Evolutionary conservation across 2,113 vertebrate genomes (phyloP).

Genomic region (Montifringilla adamsi): DNA sequence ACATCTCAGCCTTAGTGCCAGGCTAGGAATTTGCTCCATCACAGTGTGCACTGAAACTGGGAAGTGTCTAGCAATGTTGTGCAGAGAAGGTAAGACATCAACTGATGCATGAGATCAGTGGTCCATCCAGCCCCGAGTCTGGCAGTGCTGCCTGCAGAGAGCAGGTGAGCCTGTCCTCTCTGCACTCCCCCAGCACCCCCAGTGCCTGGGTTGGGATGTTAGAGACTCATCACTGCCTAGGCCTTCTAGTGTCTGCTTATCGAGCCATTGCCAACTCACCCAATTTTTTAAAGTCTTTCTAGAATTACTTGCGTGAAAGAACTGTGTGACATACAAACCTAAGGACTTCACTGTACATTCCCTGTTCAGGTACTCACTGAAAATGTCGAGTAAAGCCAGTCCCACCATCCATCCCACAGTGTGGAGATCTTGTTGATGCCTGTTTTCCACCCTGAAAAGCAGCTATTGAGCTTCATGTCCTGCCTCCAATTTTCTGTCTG

Average conservation of each 20-base stretch:
- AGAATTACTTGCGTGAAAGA: neutral
- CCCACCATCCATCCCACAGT: neutral
- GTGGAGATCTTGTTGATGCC: neutral
- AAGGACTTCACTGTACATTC: neutral
- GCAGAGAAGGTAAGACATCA: neutral
- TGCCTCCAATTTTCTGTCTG: neutral
- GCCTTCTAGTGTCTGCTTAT: neutral
- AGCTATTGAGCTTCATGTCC: neutral
- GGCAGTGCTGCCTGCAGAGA: neutral
- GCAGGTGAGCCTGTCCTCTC: neutral
- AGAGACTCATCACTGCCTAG: neutral
- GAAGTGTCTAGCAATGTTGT: neutral
- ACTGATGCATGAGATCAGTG: neutral
- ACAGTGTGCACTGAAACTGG: neutral
- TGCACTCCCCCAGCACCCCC: neutral
- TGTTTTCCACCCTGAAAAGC: neutral
- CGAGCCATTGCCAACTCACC: neutral
- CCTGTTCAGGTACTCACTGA: neutral
- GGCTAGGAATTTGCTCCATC: neutral
- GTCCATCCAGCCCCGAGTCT: neutral
- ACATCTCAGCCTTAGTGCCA: neutral
- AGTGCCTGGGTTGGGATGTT: neutral
- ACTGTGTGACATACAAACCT: neutral
- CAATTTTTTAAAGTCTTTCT: neutral
- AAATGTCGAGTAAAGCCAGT: neutral